Conservation (phyloP, 1,140 invertebrate genomes). For the Lepidotrigona ventralis region DNA sequence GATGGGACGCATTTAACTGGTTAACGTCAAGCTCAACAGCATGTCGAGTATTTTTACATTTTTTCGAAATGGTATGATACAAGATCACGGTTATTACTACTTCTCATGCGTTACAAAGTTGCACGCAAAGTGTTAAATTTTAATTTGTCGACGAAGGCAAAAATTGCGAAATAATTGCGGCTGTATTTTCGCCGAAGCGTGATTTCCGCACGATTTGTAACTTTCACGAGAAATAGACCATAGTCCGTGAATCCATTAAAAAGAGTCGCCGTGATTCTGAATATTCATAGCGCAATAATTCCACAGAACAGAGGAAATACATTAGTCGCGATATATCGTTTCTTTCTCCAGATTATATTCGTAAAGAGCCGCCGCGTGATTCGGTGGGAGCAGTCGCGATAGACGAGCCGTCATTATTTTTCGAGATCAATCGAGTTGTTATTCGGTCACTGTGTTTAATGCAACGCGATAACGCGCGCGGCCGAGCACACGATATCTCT, state of each 20-base stretch:
- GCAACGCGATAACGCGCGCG: slow-evolving; percentile 47
- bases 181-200: no score
- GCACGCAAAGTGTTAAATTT: background rate
- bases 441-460: slow-evolving; percentile 51
- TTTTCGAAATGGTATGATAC: background rate
- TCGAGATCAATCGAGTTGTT: slow-evolving; percentile 23
- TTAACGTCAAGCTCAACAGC: background rate
- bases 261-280: background rate
- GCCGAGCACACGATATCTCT: slow-evolving; percentile 41
- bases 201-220: background rate
- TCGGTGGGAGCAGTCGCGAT: background rate
- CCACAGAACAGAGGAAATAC: background rate
- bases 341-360: background rate
- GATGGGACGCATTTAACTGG: no score
- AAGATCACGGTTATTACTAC: background rate
- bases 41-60: background rate
- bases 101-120: background rate
- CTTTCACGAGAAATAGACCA: background rate
- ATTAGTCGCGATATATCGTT: background rate
- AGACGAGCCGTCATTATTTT: background rate
- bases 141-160: background rate
- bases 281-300: background rate
- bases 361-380: background rate
- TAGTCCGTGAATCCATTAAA: background rate
- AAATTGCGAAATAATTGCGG: background rate